phyloP scores from a whole-genome alignment of 2,797 vertebrate genomes.

The Spondyliosoma cantharus region DNA sequence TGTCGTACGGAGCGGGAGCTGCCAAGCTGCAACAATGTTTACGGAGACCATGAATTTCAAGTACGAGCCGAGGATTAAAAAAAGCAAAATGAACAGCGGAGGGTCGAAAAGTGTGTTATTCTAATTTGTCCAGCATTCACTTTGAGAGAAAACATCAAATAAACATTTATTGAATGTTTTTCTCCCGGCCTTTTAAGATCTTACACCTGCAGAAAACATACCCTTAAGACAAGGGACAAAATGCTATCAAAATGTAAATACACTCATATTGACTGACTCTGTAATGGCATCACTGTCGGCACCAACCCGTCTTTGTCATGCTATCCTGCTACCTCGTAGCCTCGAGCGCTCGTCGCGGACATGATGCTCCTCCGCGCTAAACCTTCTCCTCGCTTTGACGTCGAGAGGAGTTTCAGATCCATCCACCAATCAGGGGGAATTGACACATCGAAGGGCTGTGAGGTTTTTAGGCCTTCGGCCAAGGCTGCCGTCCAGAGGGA shows the following conservation, averaged over 20 bases:
- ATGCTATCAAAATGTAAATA: conserved; percentile 53
- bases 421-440: not conserved
- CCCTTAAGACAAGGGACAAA: conserved; percentile 31
- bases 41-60: conserved; percentile 12
- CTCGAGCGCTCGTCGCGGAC: conserved; percentile 10
- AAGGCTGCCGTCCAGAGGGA: not conserved
- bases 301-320: conserved; percentile 28
- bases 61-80: conserved; percentile 2
- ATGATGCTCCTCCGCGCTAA: not conserved
- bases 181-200: conserved; percentile 12
- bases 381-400: conserved; percentile 13
- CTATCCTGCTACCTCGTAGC: conserved; percentile 13
- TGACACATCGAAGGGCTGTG: conserved; percentile 6
- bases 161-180: conserved; percentile 30
- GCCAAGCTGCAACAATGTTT: conserved; percentile 18
- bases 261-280: conserved; percentile 24
- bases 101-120: not conserved
- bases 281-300: conserved; percentile 15
- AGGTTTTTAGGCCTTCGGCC: conserved; percentile 32
- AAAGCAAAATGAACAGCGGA: not conserved
- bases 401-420: not conserved
- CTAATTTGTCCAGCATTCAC: conserved; percentile 30
- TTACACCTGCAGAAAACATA: conserved; percentile 30
- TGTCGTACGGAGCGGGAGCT: conserved; percentile 22
- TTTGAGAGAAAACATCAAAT: conserved; percentile 21